phyloP scores from a whole-genome alignment of 2,797 vertebrate genomes.

The Halcyon badia region DNA sequence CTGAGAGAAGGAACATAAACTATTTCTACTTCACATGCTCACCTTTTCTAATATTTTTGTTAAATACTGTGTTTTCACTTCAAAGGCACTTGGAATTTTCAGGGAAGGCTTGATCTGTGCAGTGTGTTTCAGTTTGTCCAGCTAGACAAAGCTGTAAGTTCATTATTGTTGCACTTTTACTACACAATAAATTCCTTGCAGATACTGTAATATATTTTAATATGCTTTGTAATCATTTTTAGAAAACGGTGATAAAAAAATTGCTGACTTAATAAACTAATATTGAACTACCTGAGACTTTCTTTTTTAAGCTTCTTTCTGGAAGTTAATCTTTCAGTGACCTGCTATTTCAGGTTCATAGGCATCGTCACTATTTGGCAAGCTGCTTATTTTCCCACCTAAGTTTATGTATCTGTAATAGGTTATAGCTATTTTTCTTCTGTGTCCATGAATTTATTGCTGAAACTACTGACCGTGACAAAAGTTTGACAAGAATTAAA shows the following conservation, averaged over 20 bases:
- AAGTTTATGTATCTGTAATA: neutral
- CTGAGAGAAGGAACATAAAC: neutral
- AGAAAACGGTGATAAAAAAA: constrained; percentile 36
- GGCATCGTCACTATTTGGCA: neutral
- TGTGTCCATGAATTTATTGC: neutral
- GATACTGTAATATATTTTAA: constrained; percentile 73
- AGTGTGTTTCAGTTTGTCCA: constrained; percentile 26
- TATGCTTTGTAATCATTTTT: constrained; percentile 72
- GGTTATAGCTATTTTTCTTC: neutral
- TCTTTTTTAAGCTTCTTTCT: neutral
- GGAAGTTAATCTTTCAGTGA: neutral
- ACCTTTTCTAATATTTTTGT: constrained; percentile 6
- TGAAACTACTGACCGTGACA: neutral
- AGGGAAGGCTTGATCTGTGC: constrained; percentile 1
- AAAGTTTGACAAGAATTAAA: neutral
- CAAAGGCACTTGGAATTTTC: constrained; percentile 4
- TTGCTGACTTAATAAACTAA: constrained; percentile 75
- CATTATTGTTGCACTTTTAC: constrained; percentile 58
- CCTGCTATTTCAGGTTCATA: neutral
- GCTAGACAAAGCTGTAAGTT: constrained; percentile 17
- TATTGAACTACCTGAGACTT: constrained; percentile 1
- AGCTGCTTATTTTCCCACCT: neutral
- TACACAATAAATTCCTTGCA: constrained; percentile 60
- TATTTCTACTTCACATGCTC: neutral
- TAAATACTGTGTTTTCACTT: constrained; percentile 28